phyloP scores from a whole-genome alignment of 2,113 vertebrate species.

The Catharus fuscescens region DNA sequence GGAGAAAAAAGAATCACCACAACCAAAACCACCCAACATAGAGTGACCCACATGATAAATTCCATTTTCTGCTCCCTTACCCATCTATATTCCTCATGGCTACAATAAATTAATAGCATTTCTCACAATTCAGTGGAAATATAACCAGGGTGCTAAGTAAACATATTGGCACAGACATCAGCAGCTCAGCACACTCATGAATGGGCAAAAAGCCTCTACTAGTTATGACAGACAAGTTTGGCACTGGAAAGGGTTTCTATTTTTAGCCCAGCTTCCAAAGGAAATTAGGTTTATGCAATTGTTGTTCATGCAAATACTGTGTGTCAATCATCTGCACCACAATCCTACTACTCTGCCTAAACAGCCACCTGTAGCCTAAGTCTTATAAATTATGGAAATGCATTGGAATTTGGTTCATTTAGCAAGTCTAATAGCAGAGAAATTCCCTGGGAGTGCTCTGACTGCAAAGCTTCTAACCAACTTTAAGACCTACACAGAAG shows the following conservation, averaged over 20 bases:
- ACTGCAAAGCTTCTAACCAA: not conserved
- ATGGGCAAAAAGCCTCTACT: not conserved
- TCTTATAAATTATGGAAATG: not conserved
- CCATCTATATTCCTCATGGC: not conserved
- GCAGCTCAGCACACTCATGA: not conserved
- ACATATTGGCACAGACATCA: not conserved
- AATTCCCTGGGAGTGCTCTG: not conserved
- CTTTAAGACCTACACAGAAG: not conserved
- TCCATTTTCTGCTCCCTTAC: not conserved
- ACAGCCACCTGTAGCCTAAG: not conserved
- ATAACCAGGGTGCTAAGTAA: not conserved
- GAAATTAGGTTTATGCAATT: not conserved
- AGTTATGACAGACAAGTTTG: not conserved
- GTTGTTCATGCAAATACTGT: rapidly evolving
- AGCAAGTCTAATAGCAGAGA: not conserved
- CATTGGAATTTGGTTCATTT: not conserved
- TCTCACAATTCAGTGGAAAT: not conserved
- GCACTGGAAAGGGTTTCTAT: not conserved
- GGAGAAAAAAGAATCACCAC: not conserved
- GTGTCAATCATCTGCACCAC: not conserved
- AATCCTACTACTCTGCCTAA: not conserved
- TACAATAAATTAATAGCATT: not conserved
- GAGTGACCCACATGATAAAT: not conserved
- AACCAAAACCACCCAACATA: not conserved
- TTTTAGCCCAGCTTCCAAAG: conserved; percentile 3